Base-by-base conservation (phyloP, 2,113 vertebrate species). In the Pterophyllum scalare region DNA sequence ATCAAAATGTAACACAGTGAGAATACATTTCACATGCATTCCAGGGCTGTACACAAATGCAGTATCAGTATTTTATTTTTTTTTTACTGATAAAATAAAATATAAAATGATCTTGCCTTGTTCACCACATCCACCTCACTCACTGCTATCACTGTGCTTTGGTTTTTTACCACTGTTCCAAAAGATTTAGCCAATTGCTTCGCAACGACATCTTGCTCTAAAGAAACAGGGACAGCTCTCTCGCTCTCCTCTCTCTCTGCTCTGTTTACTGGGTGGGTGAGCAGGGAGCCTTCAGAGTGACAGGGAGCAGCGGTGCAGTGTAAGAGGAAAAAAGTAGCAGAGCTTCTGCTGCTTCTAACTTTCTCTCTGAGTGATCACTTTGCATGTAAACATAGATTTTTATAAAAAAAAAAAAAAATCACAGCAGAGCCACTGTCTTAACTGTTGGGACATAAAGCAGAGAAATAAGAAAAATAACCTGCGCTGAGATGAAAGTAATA, bases 291-390 rank as follows among this genome's bases (percentile, higher is more conserved):
- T 72, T 72, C 3, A 72, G 43, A 72, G 65, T 52, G 26, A 11
- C 65, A 52, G 43, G 0, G 67, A 72, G 67, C 67, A 72, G 67
- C 11, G 11, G 1, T 33, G 46, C 67, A 31, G 43, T 70, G 43
- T 43, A 28, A 70, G 24, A 70, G 17, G 24, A 54, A 72, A 3
- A 72, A 72, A 72, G 43, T 72, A 31, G 26, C 26, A 72, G 46
- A 72, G 17, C 67, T 72, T 72, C 67, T 33, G 26, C 67, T 31
- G 67, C 52, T 52, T 54, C 67, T 28, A 52, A 72, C 67, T 72
- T 72, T 72, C 65, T 70, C 65, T 70, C 2, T 3, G 26, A 54
- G 26, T 2, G 11, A 26, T 72, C 46, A 33, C 52, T 7, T 14
- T 54, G 52, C 46, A 72, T 54, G 67, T 54, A 54, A 54, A 72